These are phyloP conservation scores for Melanotaenia boesemani DNA, from an alignment of 2,797 vertebrate genomes.

Conservation along the genomic window DNA sequence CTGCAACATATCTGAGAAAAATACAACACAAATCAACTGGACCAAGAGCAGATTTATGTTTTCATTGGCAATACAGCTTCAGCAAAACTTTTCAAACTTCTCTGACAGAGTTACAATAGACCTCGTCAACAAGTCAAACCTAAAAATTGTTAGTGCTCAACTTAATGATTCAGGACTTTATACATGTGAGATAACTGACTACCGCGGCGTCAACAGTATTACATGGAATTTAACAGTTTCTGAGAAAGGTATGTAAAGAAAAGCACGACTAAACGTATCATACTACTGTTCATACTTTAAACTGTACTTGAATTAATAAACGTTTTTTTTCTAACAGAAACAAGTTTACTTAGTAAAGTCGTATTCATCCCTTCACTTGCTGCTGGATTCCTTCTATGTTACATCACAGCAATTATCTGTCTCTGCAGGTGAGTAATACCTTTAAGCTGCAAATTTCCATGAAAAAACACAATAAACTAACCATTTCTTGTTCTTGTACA, in stretches of 20 bases:
- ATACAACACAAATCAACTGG: background rate
- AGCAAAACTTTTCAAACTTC: conserved; percentile 6
- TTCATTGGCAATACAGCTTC: fast-evolving
- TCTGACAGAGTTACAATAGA: conserved; percentile 27
- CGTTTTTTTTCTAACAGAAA: too few relatives aligned
- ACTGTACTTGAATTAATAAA: too few relatives aligned
- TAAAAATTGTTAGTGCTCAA: conserved; percentile 35
- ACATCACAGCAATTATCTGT: too few relatives aligned
- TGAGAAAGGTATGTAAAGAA: conserved; percentile 35
- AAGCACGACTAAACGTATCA: too few relatives aligned
- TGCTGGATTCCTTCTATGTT: too few relatives aligned
- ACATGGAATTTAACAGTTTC: conserved; percentile 52
- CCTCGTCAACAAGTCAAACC: fast-evolving
- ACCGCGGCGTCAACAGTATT: fast-evolving
- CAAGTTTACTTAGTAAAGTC: too few relatives aligned
- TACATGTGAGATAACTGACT: fast-evolving
- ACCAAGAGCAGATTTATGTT: background rate
- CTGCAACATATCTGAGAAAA: conserved; percentile 18
- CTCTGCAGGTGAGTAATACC: too few relatives aligned
- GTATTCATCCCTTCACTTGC: too few relatives aligned
- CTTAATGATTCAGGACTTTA: conserved; percentile 57
- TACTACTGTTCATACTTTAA: too few relatives aligned
- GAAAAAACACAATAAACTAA: too few relatives aligned
- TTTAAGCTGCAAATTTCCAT: too few relatives aligned
- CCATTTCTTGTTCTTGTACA: too few relatives aligned